A percentile compares a stretch with the other conserved stretches of the same genome.
phyloP scores from a whole-genome alignment of 2,113 vertebrate genomes.

The Salvelinus alpinus region DNA sequence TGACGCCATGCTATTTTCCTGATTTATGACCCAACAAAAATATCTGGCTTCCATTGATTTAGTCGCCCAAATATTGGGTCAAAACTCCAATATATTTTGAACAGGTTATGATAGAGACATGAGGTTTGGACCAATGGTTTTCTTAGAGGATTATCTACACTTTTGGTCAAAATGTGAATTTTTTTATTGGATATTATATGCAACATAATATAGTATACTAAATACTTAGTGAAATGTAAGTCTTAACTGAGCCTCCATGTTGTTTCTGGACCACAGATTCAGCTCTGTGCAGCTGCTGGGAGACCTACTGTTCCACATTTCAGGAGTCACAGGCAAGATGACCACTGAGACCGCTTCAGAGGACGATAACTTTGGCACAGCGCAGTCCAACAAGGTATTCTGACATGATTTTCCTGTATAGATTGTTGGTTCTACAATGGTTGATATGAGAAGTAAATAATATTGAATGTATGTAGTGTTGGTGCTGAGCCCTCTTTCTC shows the following conservation, averaged over 20 bases:
- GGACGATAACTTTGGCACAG: conserved; percentile 98
- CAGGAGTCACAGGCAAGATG: conserved; percentile 98
- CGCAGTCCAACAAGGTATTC: conserved; percentile 90
- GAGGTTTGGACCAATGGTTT: too few species aligned
- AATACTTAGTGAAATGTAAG: too few species aligned
- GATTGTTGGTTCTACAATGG: not conserved
- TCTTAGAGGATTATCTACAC: too few species aligned
- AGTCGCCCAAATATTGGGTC: too few species aligned
- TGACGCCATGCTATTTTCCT: too few species aligned
- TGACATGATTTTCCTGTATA: not conserved
- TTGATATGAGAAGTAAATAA: not conserved
- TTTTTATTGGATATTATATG: too few species aligned
- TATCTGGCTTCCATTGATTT: too few species aligned
- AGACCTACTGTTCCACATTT: conserved; percentile 97
- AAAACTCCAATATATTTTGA: too few species aligned
- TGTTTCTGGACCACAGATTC: conserved; percentile 76
- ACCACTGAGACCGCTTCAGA: conserved; percentile 97
- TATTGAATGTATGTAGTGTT: not conserved
- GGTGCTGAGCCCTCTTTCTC: not conserved
- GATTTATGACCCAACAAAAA: too few species aligned
- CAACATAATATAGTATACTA: too few species aligned
- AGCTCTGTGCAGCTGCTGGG: conserved; percentile 98
- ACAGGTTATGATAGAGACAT: too few species aligned
- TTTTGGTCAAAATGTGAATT: too few species aligned
- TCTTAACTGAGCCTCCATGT: not conserved